Evolutionary conservation across 2,888 invertebrate species (phyloP).

Genomic region (Gordius sp.): DNA sequence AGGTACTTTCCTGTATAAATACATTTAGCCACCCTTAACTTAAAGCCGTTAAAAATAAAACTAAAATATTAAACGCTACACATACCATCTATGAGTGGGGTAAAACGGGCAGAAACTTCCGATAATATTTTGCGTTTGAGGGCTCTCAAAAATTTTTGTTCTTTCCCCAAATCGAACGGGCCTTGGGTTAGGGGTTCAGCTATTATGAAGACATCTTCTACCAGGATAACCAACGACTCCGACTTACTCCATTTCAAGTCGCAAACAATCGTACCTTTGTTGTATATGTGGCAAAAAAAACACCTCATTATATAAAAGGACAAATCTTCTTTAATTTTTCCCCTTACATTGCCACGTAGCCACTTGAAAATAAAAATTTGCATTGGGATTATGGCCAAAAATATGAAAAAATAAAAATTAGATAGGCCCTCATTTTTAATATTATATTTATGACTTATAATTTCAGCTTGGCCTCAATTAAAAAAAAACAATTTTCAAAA

Average conservation of each 20-base stretch:
- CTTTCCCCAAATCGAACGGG: background rate
- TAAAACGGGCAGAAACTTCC: background rate
- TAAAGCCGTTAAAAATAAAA: background rate
- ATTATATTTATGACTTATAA: no score
- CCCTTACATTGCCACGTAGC: no score
- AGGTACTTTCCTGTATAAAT: no score
- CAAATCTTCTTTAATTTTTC: no score
- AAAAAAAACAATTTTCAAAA: no score
- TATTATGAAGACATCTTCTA: background rate
- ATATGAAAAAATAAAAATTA: no score
- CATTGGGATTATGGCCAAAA: no score
- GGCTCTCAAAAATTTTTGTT: constrained; percentile 7
- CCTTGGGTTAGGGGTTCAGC: background rate
- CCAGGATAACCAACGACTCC: background rate
- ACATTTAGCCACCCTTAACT: no score
- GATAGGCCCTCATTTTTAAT: no score
- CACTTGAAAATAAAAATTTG: no score
- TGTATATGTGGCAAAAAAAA: no score
- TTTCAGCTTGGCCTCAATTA: no score
- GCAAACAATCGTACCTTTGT: background rate
- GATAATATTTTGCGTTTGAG: background rate
- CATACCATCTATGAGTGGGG: background rate
- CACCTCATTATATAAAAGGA: background rate
- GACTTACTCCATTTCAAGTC: background rate
- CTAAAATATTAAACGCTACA: background rate